Base-by-base conservation (phyloP, 2,888 invertebrate species). In the Platycheirus rosarum region DNA sequence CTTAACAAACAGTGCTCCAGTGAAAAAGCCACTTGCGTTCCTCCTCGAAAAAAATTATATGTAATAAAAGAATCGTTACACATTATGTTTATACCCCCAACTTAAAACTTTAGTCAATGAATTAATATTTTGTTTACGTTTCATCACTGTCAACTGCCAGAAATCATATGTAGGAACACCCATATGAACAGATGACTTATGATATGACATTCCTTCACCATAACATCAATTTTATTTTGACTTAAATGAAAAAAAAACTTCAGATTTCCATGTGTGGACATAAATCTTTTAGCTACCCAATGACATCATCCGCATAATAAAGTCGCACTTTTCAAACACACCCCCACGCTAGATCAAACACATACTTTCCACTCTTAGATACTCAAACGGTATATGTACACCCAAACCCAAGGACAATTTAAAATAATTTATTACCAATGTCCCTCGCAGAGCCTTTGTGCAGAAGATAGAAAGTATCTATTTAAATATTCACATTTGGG, bases 401-500 rank as follows among this genome's bases (percentile, higher is more conserved):
- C n/a, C n/a, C n/a, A n/a, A n/a, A 49, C 32, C 20, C 63, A 68
- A 23, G 74, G 79, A 63, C 69, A 68, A 79, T 79, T 79, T 74
- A 69, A 79, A 74, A 69, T 79, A 79, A 79, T 79, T 79, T 79
- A 79, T 79, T 79, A 68, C 68, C 68, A 32, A 23, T 74, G 68
- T 68, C 46, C 73, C 37, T 37, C 1, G 23, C 2, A 14, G n/a
- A 60, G 73, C 48, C 68, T 53, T 37, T 63, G 49, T 73, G 42
- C 68, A 8, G 7, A 44, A 3, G 3, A 13, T 13, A 79, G 74
- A 74, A 55, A 57, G 69, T 69, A 74, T 79, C 79, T 79, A 79
- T 79, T 79, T 4, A 79, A 74, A 79, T 79, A 79, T 79, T 79
- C 74, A 79, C 74, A 74, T 79, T 74, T 57, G 48, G 63, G 57